Base-by-base conservation (phyloP, 2,113 vertebrate genomes). In the Mastomys coucha region DNA sequence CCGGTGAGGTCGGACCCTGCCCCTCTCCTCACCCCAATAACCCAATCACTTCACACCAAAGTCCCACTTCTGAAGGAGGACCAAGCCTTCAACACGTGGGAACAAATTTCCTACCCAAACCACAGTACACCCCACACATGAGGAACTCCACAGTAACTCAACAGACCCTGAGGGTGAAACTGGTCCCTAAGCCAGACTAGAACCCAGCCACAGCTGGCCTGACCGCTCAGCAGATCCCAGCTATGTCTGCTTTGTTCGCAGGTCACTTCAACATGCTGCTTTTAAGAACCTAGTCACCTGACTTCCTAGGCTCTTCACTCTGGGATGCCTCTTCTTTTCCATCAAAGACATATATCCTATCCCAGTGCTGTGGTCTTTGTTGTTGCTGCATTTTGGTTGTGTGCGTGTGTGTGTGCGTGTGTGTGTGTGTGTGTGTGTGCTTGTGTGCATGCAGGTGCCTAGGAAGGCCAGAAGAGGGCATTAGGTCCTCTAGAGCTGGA, bases 171-270 rank as follows among this genome's bases (percentile, higher is more conserved):
- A 0, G 49, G 60, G 51, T 45, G 22, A 91, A 85, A 93, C 53
- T 17, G n/a, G 36, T 60, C 49, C 49, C 73, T 42, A 39, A 53
- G 67, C 42, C 56, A 91, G n/a, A 31, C 72, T 91, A 69, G 22
- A 91, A 39, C 42, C 17, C 86, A 91, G 36, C 53, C 81, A 88
- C 77, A 87, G 77, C 53, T 92, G 63, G 78, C 75, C 56, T 94
- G 53, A 80, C 77, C 31, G 49, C n/a, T 26, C n/a, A 72, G 3
- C 7, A 58, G 75, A 53, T 51, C 33, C 7, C 4, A 16, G n/a
- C 82, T 70, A 5, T 0, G 20, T 84, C 73, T 49, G 26, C 14
- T 58, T 26, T 58, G 36, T 70, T 92, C 81, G 31, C 3, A 3
- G 65, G 77, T 87, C 91, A 3, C 70, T 77, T 87, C 91, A 70